Evolutionary conservation across 2,888 invertebrate genomes (phyloP).

Genomic region (Apodemia zela): DNA sequence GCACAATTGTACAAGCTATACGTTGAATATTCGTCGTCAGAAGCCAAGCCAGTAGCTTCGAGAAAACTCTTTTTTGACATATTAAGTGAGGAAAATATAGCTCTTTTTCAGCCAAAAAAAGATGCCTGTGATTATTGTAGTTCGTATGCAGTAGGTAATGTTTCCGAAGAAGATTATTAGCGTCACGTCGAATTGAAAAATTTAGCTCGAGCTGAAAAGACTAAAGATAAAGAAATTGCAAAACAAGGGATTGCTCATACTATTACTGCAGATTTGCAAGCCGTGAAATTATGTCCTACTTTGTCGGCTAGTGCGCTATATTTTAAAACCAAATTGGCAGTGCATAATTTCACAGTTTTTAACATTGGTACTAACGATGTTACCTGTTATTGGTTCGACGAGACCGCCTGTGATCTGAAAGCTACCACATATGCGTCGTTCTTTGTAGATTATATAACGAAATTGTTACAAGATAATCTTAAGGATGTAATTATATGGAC

Average conservation of each 20-base stretch:
- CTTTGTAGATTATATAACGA: slow-evolving; percentile 34
- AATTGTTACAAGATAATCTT: slow-evolving; percentile 28
- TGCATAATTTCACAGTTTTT: slow-evolving; percentile 38
- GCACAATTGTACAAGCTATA: neutral
- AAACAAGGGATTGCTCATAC: slow-evolving; percentile 30
- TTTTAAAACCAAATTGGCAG: slow-evolving; percentile 39
- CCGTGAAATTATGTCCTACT: slow-evolving; percentile 38
- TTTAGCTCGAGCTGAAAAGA: slow-evolving; percentile 32
- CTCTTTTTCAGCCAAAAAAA: slow-evolving; percentile 30
- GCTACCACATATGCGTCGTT: slow-evolving; percentile 36
- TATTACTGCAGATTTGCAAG: slow-evolving; percentile 36
- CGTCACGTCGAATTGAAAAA: slow-evolving; percentile 30
- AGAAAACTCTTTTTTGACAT: slow-evolving; percentile 28
- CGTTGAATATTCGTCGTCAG: neutral
- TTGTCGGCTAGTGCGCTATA: slow-evolving; percentile 37
- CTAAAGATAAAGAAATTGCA: slow-evolving; percentile 33
- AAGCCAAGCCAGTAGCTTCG: neutral
- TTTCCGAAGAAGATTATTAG: slow-evolving; percentile 19
- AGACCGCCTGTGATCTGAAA: slow-evolving; percentile 35
- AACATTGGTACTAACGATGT: slow-evolving; percentile 34
- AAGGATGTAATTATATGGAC: slow-evolving; percentile 34
- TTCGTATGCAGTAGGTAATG: slow-evolving; percentile 33
- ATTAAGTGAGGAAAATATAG: slow-evolving; percentile 36
- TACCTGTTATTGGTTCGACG: slow-evolving; percentile 38
- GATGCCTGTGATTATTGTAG: slow-evolving; percentile 30